phyloP scores from a whole-genome alignment of 2,113 vertebrate genomes.

The Rhipidura dahli region DNA sequence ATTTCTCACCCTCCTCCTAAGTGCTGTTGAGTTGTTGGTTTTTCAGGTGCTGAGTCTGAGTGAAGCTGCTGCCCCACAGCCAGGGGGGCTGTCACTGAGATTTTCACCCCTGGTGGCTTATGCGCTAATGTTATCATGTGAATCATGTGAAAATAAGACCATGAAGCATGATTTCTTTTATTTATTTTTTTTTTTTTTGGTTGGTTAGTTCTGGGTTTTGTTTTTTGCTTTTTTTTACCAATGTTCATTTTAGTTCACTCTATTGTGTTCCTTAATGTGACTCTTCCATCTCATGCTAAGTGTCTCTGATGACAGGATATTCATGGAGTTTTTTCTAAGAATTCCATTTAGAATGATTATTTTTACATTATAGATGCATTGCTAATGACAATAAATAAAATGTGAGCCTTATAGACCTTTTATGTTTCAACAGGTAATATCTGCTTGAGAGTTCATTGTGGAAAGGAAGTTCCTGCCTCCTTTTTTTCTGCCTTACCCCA shows the following conservation, averaged over 20 bases:
- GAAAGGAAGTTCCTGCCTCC: neutral
- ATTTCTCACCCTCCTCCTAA: neutral
- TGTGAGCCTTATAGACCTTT: neutral
- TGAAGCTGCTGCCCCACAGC: neutral
- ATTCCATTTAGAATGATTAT: neutral
- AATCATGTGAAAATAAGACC: neutral
- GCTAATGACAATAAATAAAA: neutral
- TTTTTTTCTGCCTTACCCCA: neutral
- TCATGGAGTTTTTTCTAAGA: neutral
- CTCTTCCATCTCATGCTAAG: neutral
- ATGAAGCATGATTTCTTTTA: fast-evolving
- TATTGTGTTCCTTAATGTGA: neutral
- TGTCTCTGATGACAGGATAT: neutral
- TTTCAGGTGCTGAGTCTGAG: neutral
- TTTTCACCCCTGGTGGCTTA: neutral
- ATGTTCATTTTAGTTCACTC: neutral
- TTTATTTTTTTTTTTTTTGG: fast-evolving
- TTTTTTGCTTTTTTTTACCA: fast-evolving
- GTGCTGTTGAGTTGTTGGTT: fast-evolving
- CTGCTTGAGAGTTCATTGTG: neutral
- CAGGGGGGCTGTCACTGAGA: neutral
- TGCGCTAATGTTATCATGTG: neutral
- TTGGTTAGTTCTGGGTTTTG: too few relatives aligned
- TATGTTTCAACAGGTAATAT: neutral
- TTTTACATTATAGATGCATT: neutral